phyloP scores from a whole-genome alignment of 1,140 invertebrate species.

The Laupala kohalensis region DNA sequence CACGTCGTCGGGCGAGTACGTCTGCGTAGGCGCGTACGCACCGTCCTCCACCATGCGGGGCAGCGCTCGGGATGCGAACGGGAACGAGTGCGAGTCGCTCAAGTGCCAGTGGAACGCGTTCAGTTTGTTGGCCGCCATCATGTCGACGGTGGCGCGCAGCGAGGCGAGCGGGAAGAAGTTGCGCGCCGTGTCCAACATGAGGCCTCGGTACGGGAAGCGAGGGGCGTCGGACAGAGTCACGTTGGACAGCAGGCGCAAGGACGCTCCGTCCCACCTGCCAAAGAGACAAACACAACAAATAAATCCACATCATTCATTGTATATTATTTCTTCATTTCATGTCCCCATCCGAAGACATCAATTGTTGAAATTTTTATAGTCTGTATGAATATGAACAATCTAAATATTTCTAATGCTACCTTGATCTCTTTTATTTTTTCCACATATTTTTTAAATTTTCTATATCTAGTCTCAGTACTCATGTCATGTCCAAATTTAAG shows the following conservation, averaged over 20 bases:
- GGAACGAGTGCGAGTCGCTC: conserved; percentile 78
- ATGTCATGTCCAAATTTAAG: too few relatives aligned
- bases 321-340: too few relatives aligned
- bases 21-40: conserved; percentile 42
- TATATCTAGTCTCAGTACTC: too few relatives aligned
- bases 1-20: conserved; percentile 55
- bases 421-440: too few relatives aligned
- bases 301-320: too few relatives aligned
- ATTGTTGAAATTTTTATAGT: too few relatives aligned
- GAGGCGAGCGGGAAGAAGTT: conserved; percentile 53
- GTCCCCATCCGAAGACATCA: too few relatives aligned
- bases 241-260: conserved; percentile 27
- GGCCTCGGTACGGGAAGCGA: conserved; percentile 57
- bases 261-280: conserved; percentile 20
- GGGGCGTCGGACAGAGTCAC: conserved; percentile 52
- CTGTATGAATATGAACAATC: too few relatives aligned
- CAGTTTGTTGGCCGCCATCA: conserved; percentile 65
- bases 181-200: conserved; percentile 62
- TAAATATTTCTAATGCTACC: too few relatives aligned
- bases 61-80: conserved; percentile 30
- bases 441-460: too few relatives aligned
- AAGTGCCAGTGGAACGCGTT: conserved; percentile 85
- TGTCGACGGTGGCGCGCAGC: conserved; percentile 61
- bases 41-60: conserved; percentile 42
- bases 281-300: too few relatives aligned